Evolutionary conservation across 2,888 invertebrate genomes (phyloP).

Genomic region (Sesia apiformis): DNA sequence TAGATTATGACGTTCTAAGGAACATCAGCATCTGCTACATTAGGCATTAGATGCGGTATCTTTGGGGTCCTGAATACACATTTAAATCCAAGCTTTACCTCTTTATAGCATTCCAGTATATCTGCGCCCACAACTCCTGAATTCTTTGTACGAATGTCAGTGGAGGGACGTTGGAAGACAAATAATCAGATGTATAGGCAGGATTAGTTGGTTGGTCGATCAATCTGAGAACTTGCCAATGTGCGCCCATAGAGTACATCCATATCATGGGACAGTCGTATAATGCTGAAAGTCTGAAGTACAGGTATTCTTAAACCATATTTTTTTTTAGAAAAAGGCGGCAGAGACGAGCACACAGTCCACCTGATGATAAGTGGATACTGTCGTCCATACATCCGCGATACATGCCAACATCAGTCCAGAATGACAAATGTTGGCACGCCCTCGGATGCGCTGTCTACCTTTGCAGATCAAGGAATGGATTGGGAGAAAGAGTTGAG

Average conservation of each 20-base stretch:
- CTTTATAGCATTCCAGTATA: neutral
- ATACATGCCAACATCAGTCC: too few relatives aligned
- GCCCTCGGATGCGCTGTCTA: too few relatives aligned
- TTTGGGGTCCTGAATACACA: too few relatives aligned
- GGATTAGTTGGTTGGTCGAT: slow-evolving; percentile 44
- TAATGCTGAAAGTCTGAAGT: slow-evolving; percentile 34
- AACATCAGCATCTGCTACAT: too few relatives aligned
- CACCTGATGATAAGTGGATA: too few relatives aligned
- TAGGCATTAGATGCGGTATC: too few relatives aligned
- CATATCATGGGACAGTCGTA: slow-evolving; percentile 46
- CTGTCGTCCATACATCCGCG: too few relatives aligned
- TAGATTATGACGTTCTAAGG: too few relatives aligned
- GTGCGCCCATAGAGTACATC: slow-evolving; percentile 40
- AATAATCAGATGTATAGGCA: slow-evolving; percentile 37
- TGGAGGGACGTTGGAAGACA: slow-evolving; percentile 27
- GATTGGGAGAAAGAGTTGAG: too few relatives aligned
- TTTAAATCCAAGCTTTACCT: neutral
- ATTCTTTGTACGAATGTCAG: slow-evolving; percentile 30
- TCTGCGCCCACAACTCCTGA: slow-evolving; percentile 20
- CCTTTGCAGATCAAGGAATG: too few relatives aligned
- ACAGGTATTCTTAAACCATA: neutral
- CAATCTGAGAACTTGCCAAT: slow-evolving; percentile 34
- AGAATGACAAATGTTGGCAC: too few relatives aligned
- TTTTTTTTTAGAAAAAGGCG: neutral
- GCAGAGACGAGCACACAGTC: neutral